Conservation (phyloP, 2,797 vertebrate species). For the Anas georgica region DNA sequence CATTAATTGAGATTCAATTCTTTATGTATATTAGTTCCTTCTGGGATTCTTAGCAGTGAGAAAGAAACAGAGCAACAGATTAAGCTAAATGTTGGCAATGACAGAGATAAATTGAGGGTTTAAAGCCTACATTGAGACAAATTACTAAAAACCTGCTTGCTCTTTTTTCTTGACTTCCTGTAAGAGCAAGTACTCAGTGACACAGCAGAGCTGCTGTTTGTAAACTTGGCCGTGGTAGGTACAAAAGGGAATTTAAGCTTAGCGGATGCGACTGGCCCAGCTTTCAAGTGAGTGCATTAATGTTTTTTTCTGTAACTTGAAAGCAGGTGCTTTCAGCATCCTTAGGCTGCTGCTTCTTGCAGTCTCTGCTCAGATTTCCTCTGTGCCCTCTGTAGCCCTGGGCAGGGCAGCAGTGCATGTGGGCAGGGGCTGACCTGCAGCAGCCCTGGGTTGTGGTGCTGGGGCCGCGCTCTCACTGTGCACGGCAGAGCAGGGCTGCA, state of each 20-base stretch:
- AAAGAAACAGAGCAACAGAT: slow-evolving; percentile 72
- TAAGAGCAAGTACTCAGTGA: not conserved
- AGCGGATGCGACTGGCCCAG: not conserved
- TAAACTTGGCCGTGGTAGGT: not conserved
- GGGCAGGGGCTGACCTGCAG: not conserved
- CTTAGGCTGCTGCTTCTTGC: not conserved
- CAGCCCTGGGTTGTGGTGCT: not conserved
- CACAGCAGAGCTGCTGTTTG: not conserved
- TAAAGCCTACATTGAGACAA: slow-evolving; percentile 67
- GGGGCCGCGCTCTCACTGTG: accelerated
- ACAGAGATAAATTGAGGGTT: slow-evolving; percentile 75
- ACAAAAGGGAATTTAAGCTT: not conserved
- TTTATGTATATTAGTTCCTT: slow-evolving; percentile 72
- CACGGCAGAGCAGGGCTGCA: accelerated
- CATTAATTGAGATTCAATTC: slow-evolving; percentile 73
- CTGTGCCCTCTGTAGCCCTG: not conserved
- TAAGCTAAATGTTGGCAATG: slow-evolving; percentile 67
- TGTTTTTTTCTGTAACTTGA: too few relatives aligned
- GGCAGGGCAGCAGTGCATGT: not conserved
- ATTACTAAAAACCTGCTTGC: slow-evolving; percentile 48
- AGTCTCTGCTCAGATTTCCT: accelerated
- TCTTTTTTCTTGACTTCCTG: not conserved
- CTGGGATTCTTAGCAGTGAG: slow-evolving; percentile 55
- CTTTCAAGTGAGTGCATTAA: accelerated
- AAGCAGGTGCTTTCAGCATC: not conserved